Evolutionary conservation across 92 coral and sea anemone species (phyloP).

Genomic region (Bergia puertoricense): DNA sequence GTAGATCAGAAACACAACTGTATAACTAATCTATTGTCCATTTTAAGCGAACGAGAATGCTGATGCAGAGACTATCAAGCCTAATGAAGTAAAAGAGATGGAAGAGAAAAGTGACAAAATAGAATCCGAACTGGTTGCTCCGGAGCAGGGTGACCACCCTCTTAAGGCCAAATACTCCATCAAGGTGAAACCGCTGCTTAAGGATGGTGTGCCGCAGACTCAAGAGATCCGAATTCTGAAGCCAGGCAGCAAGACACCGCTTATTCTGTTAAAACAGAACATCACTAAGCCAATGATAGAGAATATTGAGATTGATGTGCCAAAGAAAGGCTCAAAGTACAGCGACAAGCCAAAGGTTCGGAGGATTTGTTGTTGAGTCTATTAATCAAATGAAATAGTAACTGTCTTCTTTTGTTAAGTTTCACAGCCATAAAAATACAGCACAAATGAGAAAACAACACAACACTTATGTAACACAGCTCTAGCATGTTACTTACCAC

Average conservation of each 20-base stretch:
- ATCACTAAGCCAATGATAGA: conserved; percentile 90
- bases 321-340: conserved; percentile 74
- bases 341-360: conserved; percentile 79
- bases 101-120: conserved; percentile 52
- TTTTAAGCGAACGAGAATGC: conserved; percentile 31
- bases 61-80: conserved; percentile 50
- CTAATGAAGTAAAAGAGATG: conserved; percentile 68
- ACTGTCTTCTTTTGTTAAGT: too few relatives aligned
- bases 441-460: too few relatives aligned
- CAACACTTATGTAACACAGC: too few relatives aligned
- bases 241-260: conserved; percentile 59
- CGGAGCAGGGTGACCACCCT: conserved; percentile 72
- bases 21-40: background rate
- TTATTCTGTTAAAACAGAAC: conserved; percentile 54
- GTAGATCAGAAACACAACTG: too few relatives aligned
- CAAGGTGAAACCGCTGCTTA: conserved; percentile 75
- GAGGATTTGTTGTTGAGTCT: background rate
- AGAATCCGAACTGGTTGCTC: conserved; percentile 79
- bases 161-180: conserved; percentile 82
- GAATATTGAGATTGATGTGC: conserved; percentile 90
- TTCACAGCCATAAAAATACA: too few relatives aligned
- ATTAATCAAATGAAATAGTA: too few relatives aligned
- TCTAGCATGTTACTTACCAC: too few relatives aligned
- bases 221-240: conserved; percentile 84
- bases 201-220: conserved; percentile 77